A percentile compares a stretch with the other conserved stretches of the same genome.
Evolutionary conservation across 2,888 invertebrate genomes (phyloP).

Genomic region (Leucozona laternaria): DNA sequence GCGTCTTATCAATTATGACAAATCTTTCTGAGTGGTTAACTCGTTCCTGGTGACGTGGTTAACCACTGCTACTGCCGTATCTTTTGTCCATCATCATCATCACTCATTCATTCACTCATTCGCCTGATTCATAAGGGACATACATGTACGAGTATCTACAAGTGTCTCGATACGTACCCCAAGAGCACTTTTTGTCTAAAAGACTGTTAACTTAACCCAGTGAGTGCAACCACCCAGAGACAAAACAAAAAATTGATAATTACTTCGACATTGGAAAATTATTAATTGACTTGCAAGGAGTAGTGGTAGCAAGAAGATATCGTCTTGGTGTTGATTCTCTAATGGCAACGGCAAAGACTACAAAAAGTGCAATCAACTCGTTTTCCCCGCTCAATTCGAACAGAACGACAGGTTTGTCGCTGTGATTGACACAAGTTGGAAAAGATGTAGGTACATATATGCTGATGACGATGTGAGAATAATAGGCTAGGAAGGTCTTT

Average conservation of each 20-base stretch:
- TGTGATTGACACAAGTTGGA: slow-evolving; percentile 27
- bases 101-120: slow-evolving; percentile 71
- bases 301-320: neutral
- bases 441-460: slow-evolving; percentile 7
- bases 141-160: slow-evolving; percentile 6
- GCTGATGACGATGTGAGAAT: slow-evolving; percentile 29
- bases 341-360: slow-evolving; percentile 3
- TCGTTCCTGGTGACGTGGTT: slow-evolving; percentile 36
- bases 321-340: slow-evolving; percentile 38
- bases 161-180: neutral
- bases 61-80: slow-evolving; percentile 36
- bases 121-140: slow-evolving; percentile 61
- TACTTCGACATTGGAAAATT: slow-evolving; percentile 71
- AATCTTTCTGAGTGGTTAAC: slow-evolving; percentile 83
- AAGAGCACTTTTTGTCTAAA: slow-evolving; percentile 30
- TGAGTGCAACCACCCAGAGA: slow-evolving; percentile 66
- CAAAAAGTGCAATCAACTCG: slow-evolving; percentile 49
- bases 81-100: slow-evolving; percentile 65
- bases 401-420: slow-evolving; percentile 41
- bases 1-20: slow-evolving; percentile 83
- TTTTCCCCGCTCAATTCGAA: slow-evolving; percentile 49
- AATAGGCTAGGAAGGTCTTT: slow-evolving; percentile 33
- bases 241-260: slow-evolving; percentile 62
- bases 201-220: slow-evolving; percentile 29
- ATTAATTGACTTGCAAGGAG: slow-evolving; percentile 57